Conservation (phyloP, 2,113 vertebrate species). For the Acinonyx jubatus region DNA sequence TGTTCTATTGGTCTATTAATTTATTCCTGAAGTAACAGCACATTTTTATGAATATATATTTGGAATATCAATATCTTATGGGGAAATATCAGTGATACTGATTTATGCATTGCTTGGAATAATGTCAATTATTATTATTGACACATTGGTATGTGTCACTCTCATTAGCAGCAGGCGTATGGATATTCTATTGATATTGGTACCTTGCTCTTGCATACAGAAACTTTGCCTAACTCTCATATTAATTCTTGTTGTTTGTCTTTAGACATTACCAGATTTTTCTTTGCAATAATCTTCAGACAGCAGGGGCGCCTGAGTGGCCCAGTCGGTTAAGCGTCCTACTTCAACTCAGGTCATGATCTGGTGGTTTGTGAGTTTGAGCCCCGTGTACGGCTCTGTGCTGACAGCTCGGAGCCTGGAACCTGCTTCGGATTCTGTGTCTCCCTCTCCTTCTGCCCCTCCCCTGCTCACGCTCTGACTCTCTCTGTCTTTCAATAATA, state of each 20-base stretch:
- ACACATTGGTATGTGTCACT: background rate
- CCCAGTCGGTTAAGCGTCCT: too few species aligned
- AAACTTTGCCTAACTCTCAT: background rate
- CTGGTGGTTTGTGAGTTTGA: too few species aligned
- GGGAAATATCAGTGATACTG: background rate
- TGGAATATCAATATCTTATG: background rate
- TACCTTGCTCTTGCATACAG: background rate
- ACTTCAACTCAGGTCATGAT: too few species aligned
- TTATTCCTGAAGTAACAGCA: background rate
- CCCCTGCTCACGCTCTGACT: too few species aligned
- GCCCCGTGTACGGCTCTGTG: too few species aligned
- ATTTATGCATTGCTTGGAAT: background rate
- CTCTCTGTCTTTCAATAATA: too few species aligned
- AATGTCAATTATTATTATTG: background rate
- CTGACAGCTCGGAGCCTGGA: too few species aligned
- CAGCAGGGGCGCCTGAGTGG: background rate
- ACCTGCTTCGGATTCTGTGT: too few species aligned
- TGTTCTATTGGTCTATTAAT: slow-evolving; percentile 6
- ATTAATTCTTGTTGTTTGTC: background rate
- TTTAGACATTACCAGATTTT: background rate
- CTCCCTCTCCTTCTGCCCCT: too few species aligned
- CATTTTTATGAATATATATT: background rate
- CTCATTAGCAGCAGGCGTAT: background rate
- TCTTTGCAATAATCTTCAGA: background rate
- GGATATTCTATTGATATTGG: background rate